These are phyloP conservation scores for Dexiosoma caninum DNA, from an alignment of 2,888 invertebrate genomes.

Conservation along the genomic window DNA sequence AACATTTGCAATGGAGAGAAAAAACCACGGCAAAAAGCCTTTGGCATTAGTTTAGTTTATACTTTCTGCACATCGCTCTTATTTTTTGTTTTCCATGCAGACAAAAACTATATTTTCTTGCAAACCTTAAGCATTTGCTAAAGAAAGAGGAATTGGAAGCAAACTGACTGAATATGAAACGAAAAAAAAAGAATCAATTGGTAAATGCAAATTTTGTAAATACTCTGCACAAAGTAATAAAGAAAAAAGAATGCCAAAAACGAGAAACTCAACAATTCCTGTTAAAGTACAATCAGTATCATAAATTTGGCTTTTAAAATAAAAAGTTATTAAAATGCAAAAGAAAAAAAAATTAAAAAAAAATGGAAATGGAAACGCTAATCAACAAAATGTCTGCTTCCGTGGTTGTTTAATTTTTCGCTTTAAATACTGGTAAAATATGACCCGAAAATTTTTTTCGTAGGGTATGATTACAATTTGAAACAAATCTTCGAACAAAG, in stretches of 20 bases:
- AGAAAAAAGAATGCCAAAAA: no score
- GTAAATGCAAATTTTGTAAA: background rate
- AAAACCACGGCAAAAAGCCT: conserved; percentile 44
- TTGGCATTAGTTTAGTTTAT: conserved; percentile 50
- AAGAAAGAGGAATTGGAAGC: background rate
- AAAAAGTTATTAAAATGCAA: background rate
- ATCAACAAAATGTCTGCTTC: background rate
- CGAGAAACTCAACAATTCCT: background rate
- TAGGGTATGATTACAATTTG: background rate
- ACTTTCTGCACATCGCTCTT: background rate
- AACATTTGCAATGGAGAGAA: background rate
- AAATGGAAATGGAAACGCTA: background rate
- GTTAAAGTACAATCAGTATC: background rate
- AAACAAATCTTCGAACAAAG: background rate
- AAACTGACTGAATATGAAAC: background rate
- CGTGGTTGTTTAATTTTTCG: background rate
- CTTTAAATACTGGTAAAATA: background rate
- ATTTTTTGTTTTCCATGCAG: background rate
- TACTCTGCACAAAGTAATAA: background rate
- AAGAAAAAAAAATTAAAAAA: background rate
- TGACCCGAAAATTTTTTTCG: background rate
- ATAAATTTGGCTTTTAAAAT: background rate
- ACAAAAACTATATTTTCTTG: background rate
- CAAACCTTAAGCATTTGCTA: background rate
- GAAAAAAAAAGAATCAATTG: background rate